A percentile compares a stretch with the other conserved stretches of the same genome.
These are phyloP conservation scores for Toxotes lorentzi DNA, from an alignment of 2,797 vertebrate genomes.

Conservation along the genomic window DNA sequence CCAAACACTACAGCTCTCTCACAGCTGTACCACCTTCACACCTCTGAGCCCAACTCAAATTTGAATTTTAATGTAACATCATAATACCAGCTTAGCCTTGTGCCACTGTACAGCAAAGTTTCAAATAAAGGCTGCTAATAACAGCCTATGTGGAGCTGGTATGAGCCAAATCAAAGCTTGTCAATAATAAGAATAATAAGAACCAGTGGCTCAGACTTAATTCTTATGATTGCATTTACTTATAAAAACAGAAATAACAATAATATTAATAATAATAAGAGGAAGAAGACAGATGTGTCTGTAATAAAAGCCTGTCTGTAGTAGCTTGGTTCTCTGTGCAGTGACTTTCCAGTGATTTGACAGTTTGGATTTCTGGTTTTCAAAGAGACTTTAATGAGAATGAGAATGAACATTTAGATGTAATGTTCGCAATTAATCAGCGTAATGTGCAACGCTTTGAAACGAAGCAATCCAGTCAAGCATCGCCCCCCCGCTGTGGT, in stretches of 20 bases:
- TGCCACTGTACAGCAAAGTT: background rate
- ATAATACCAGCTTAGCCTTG: background rate
- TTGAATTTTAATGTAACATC: conserved; percentile 19
- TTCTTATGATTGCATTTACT: no score
- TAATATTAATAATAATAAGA: no score
- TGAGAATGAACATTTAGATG: conserved; percentile 17
- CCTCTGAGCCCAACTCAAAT: no score
- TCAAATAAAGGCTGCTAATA: background rate
- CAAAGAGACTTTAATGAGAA: conserved; percentile 9
- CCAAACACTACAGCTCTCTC: conserved; percentile 10
- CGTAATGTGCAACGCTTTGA: conserved; percentile 2
- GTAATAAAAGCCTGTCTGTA: background rate
- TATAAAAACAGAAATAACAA: background rate
- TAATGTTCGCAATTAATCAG: conserved; percentile 23
- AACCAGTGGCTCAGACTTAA: background rate
- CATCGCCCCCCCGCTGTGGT: conserved; percentile 30
- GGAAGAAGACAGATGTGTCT: background rate
- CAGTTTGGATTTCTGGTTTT: background rate
- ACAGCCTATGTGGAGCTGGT: background rate
- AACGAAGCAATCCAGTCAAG: conserved; percentile 1
- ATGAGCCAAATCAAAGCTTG: background rate
- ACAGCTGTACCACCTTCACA: background rate
- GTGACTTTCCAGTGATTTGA: background rate
- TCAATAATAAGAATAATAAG: background rate
- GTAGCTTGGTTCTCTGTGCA: background rate